Conservation (phyloP, 2,888 invertebrate species). For the Lutraria lutraria region DNA sequence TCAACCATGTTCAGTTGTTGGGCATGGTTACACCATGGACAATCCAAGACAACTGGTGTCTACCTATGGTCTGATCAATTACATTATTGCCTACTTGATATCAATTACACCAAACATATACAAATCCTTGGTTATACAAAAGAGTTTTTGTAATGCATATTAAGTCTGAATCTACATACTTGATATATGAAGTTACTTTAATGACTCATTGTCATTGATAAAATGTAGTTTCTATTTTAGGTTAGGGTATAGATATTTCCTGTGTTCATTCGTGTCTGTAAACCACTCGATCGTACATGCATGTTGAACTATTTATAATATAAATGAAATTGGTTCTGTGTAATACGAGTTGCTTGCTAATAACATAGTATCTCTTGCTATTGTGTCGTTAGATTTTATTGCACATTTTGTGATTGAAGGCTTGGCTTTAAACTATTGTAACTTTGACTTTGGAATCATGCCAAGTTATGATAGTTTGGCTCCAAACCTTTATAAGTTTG, state of each 20-base stretch:
- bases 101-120: background rate
- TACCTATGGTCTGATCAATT: too few species aligned
- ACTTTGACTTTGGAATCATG: background rate
- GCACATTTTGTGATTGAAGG: background rate
- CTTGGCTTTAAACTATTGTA: background rate
- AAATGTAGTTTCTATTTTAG: background rate
- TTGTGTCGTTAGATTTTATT: conserved; percentile 1
- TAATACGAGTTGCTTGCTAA: background rate
- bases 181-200: background rate
- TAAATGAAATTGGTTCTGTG: background rate
- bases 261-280: background rate
- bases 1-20: too few species aligned
- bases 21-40: too few species aligned
- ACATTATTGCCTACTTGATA: background rate
- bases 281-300: background rate
- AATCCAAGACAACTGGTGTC: too few species aligned
- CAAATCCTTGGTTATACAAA: background rate
- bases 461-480: background rate
- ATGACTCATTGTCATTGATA: background rate
- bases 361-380: background rate
- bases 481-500: background rate
- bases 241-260: background rate
- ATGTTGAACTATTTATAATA: background rate
- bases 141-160: background rate
- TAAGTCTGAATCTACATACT: background rate